Evolutionary conservation across 2,113 vertebrate species (phyloP).

Genomic region (Notiomystis cincta): DNA sequence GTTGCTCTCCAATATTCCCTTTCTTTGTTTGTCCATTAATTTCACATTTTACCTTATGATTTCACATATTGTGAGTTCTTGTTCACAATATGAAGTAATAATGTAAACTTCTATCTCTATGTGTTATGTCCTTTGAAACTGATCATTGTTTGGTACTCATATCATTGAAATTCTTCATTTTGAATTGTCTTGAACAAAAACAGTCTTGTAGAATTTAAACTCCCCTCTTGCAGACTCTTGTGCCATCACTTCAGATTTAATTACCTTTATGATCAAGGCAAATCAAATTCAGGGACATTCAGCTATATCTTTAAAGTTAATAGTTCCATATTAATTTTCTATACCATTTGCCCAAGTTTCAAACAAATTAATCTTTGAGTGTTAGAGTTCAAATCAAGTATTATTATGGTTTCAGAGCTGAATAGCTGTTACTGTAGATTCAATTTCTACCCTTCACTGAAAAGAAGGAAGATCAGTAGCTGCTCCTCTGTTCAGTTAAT

Average conservation of each 20-base stretch:
- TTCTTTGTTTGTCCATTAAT: neutral
- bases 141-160: neutral
- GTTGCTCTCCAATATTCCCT: neutral
- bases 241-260: neutral
- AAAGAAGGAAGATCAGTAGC: neutral
- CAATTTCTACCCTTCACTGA: neutral
- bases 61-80: neutral
- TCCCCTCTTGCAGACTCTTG: neutral
- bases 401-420: neutral
- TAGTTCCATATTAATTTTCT: neutral
- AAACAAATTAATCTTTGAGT: neutral
- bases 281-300: neutral
- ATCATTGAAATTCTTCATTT: neutral
- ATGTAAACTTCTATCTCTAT: neutral
- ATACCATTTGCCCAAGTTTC: neutral
- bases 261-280: neutral
- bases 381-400: neutral
- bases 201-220: neutral
- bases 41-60: neutral
- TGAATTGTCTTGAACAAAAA: neutral
- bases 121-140: neutral
- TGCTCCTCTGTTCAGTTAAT: neutral
- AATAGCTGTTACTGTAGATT: neutral
- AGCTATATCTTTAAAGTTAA: neutral
- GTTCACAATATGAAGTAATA: neutral